phyloP scores from a whole-genome alignment of 2,113 vertebrate genomes.

The Erinaceus europaeus region DNA sequence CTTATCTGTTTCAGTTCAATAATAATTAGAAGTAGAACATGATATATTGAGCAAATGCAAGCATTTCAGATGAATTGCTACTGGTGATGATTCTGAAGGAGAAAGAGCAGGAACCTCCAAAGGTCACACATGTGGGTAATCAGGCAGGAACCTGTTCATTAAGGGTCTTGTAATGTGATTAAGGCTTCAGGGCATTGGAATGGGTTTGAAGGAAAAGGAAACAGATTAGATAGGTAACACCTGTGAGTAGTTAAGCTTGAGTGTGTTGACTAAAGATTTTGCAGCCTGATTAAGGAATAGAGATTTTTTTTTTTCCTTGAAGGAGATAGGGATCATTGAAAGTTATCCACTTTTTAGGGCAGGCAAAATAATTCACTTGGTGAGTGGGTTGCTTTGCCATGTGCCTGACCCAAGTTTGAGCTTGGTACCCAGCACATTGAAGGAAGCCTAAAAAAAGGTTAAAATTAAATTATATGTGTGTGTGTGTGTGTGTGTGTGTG shows the following conservation, averaged over 20 bases:
- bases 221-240: neutral
- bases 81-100: neutral
- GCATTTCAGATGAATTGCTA: neutral
- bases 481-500: too few species aligned
- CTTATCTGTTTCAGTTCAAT: neutral
- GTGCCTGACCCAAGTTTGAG: too few species aligned
- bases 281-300: neutral
- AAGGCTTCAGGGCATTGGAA: too few species aligned
- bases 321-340: neutral
- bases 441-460: too few species aligned
- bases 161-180: too few species aligned
- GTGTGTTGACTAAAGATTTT: neutral
- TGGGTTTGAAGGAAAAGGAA: neutral
- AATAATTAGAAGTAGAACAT: neutral
- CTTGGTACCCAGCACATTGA: too few species aligned
- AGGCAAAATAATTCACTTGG: too few species aligned
- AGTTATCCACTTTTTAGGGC: neutral
- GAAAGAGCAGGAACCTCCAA: too few species aligned
- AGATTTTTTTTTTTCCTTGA: slow-evolving; percentile 9
- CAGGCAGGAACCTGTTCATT: too few species aligned
- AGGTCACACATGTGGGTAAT: too few species aligned
- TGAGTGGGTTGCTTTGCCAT: too few species aligned
- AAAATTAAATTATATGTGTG: too few species aligned
- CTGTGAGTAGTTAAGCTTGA: neutral
- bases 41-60: neutral